Evolutionary conservation across 2,888 invertebrate genomes (phyloP), one percentile per base, ranked within the genome.

Genomic region (Eretmocerus hayati): DNA sequence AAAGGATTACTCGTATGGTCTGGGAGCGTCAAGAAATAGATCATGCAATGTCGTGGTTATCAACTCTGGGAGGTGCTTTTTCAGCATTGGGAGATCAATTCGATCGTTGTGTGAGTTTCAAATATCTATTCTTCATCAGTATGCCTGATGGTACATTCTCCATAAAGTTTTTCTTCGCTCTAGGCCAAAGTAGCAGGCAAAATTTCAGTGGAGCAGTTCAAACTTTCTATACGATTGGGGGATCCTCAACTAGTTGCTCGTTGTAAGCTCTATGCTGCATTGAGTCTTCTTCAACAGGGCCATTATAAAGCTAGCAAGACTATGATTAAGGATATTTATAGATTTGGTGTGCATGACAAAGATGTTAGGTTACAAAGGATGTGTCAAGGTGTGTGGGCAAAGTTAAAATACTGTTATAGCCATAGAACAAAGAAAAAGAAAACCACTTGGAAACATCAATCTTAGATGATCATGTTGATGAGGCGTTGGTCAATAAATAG

Each of bases 21-120:
- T 66, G 82, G 75, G 84, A 83, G 56, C 77, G 79, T 59, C 77
- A 84, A 54, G 90, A 91, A 72, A 74, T 89, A 59, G 90, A 91
- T 59, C 80, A 87, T 72, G 80, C 89, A 22, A 82, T 95, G 77
- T 92, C 93, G 16, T 94, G 94, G 92, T 73, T 97, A 20, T 96
- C 95, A 18, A 96, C 97, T 1, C 77, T 97, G 15, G 97, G 96
- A 3, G 96, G 96, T 39, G 96, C 93, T 2, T 96, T 90, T 72
- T 96, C 96, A 2, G 90, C 95, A 1, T 76, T 97, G 45, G 97
- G 96, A 2, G 95, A 96, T 66, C 83, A 88, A 63, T 87, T 85
- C 71, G 74, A 77, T 44, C 74, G 81, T 62, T 90, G 85, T 75
- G 89, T 88, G 77, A 77, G 82, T 51, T 46, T 11, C 32, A 36